Conservation (phyloP, 2,113 vertebrate species). For the Dasyurus viverrinus region DNA sequence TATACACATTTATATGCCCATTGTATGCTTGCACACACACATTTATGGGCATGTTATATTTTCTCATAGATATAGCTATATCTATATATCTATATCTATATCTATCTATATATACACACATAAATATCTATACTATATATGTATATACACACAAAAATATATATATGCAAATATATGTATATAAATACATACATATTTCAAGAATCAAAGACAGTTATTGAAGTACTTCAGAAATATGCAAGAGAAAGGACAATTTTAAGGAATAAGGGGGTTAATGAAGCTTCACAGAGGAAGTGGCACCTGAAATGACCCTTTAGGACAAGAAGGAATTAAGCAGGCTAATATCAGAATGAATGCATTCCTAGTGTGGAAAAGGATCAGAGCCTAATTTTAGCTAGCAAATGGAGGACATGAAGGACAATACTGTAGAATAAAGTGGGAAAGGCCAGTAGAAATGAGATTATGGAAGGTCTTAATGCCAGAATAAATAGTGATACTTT, state of each 20-base stretch:
- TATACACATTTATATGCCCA: not conserved
- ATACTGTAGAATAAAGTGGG: not conserved
- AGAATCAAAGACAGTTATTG: not conserved
- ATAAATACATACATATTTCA: not conserved
- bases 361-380: not conserved
- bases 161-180: not conserved
- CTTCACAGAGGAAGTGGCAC: not conserved
- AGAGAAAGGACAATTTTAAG: not conserved
- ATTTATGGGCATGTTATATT: not conserved
- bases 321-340: not conserved
- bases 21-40: too few species aligned
- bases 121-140: not conserved
- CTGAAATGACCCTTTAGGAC: not conserved
- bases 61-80: too few species aligned
- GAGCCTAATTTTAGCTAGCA: not conserved
- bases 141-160: too few species aligned
- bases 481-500: not conserved
- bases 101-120: too few species aligned
- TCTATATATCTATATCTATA: not conserved
- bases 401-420: not conserved
- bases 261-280: not conserved
- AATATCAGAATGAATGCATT: not conserved
- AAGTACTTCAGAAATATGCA: not conserved
- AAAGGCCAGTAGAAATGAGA: not conserved
- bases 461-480: not conserved